These are phyloP conservation scores for Muschampia plurimacula DNA, from an alignment of 2,888 invertebrate genomes.

Conservation along the genomic window DNA sequence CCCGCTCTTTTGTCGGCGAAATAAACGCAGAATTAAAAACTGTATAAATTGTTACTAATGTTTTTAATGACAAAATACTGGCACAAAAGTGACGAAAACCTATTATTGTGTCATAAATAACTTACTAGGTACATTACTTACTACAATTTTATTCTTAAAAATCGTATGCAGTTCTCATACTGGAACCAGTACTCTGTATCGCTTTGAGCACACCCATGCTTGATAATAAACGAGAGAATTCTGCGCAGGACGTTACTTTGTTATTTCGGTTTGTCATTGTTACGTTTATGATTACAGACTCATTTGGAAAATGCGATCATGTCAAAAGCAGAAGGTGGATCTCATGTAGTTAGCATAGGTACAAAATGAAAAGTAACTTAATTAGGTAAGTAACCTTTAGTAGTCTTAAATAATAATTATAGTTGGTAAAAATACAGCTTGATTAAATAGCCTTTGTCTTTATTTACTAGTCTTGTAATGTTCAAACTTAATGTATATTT, in stretches of 20 bases:
- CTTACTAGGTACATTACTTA: not conserved
- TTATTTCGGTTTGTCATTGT: slow-evolving; percentile 37
- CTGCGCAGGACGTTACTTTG: slow-evolving; percentile 37
- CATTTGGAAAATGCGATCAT: slow-evolving; percentile 22
- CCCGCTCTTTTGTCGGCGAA: too few relatives aligned
- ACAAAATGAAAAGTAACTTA: not conserved
- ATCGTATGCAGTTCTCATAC: slow-evolving; percentile 6
- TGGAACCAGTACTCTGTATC: slow-evolving; percentile 43
- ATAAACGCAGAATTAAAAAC: too few relatives aligned
- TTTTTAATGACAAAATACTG: too few relatives aligned
- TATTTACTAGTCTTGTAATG: too few relatives aligned
- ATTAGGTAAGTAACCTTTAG: too few relatives aligned
- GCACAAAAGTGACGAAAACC: too few relatives aligned
- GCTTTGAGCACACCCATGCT: slow-evolving; percentile 31
- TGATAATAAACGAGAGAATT: slow-evolving; percentile 35
- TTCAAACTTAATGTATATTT: too few relatives aligned
- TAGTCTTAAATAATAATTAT: too few relatives aligned
- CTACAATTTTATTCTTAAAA: not conserved
- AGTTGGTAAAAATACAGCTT: too few relatives aligned
- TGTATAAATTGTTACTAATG: too few relatives aligned
- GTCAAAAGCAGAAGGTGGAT: not conserved
- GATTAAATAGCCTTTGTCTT: too few relatives aligned
- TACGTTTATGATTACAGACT: slow-evolving; percentile 33
- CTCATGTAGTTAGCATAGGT: not conserved
- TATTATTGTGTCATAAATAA: not conserved